A percentile compares a stretch with the other conserved stretches of the same genome.
Evolutionary conservation across 1,140 invertebrate genomes (phyloP).

Genomic region (Babylonia areolata): DNA sequence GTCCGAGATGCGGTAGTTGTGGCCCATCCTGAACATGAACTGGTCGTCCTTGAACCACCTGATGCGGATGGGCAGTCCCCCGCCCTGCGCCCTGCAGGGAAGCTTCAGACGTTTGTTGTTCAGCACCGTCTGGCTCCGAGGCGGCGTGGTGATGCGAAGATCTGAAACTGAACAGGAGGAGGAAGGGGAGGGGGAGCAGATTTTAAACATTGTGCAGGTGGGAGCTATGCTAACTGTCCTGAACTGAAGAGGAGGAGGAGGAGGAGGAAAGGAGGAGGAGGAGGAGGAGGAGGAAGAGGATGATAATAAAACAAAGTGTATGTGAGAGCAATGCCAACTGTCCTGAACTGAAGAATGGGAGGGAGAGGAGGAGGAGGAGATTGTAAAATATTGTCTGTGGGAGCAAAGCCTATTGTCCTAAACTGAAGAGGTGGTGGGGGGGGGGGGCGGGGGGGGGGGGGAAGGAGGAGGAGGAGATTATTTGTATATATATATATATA

Average conservation of each 20-base stretch:
- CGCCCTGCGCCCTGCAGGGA: conserved; percentile 61
- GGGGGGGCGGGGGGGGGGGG: no score
- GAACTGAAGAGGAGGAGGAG: no score
- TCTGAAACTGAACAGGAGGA: conserved; percentile 24
- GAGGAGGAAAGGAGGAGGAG: not conserved
- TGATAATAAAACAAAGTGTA: not conserved
- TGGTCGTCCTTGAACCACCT: conserved; percentile 64
- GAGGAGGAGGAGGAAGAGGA: not conserved
- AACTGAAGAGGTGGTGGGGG: no score
- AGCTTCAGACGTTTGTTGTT: conserved; percentile 45
- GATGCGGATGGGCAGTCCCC: conserved; percentile 67
- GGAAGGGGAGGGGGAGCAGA: no score
- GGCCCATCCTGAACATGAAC: conserved; percentile 35
- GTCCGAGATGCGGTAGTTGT: conserved; percentile 49
- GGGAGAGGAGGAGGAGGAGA: not conserved
- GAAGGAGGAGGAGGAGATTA: no score
- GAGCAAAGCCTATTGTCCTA: no score
- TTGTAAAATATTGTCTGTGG: no score
- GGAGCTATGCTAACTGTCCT: no score
- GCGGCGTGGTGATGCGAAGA: conserved; percentile 50
- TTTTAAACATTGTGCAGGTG: no score
- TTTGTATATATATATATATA: no score
- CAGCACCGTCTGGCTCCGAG: conserved; percentile 51
- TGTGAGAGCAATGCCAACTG: no score
- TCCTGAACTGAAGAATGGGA: not conserved